phyloP scores from a whole-genome alignment of 2,797 vertebrate genomes.

The Molossus molossus region DNA sequence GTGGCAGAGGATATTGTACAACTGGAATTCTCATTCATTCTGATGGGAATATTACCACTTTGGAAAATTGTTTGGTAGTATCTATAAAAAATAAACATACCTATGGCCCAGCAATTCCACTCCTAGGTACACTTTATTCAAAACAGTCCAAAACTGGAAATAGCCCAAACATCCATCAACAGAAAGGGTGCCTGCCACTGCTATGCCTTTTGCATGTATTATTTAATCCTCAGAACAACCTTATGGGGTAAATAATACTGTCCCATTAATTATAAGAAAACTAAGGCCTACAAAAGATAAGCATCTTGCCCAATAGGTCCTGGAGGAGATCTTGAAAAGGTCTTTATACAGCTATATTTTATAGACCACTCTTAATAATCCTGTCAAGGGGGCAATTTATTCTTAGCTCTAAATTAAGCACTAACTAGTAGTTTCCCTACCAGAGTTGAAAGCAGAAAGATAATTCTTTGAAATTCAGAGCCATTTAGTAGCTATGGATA shows the following conservation, averaged over 20 bases:
- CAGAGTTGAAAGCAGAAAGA: conserved; percentile 17
- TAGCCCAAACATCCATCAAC: neutral
- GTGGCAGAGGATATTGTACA: neutral
- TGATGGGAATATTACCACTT: neutral
- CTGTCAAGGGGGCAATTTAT: neutral
- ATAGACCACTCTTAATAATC: neutral
- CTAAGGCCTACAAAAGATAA: neutral
- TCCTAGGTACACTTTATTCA: neutral
- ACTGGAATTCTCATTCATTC: neutral
- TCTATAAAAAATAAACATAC: neutral
- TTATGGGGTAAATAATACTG: neutral
- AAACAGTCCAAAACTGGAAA: conserved; percentile 25
- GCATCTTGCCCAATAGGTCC: neutral
- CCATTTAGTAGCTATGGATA: neutral
- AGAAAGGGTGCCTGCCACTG: neutral
- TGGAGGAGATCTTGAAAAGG: neutral
- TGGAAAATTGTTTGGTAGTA: neutral
- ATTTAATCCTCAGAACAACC: neutral
- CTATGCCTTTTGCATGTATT: neutral
- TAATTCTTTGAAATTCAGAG: conserved; percentile 23
- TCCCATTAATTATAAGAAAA: conserved; percentile 33
- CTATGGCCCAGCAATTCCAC: neutral
- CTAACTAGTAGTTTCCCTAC: neutral
- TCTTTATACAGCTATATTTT: neutral
- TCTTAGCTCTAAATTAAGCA: conserved; percentile 51